Conservation (phyloP, 92 coral and sea anemone genomes). For the Palythoa grandis region DNA sequence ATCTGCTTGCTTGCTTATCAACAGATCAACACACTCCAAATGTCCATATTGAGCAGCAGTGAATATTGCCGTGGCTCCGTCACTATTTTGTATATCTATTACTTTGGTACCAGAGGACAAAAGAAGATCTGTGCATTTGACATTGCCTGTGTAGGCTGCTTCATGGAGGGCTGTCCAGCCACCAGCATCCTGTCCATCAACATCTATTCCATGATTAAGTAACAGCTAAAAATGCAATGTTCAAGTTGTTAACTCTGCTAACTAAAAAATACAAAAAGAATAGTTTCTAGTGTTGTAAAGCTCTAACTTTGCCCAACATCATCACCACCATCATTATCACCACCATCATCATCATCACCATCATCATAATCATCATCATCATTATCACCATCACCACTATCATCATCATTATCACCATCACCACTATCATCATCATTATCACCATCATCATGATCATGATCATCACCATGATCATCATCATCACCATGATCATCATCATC, state of each 20-base stretch:
- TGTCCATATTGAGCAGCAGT: conserved; percentile 80
- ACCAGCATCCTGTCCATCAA: conserved; percentile 75
- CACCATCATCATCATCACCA: too few relatives aligned
- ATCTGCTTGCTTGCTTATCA: conserved; percentile 59
- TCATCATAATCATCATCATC: too few relatives aligned
- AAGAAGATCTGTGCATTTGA: conserved; percentile 44
- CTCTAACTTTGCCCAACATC: too few relatives aligned
- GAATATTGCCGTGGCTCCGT: conserved; percentile 77
- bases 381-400: too few relatives aligned
- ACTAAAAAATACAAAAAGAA: too few relatives aligned
- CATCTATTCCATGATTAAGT: conserved; percentile 42
- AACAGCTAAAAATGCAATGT: conserved; percentile 55
- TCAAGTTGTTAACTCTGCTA: background rate
- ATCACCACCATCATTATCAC: too few relatives aligned
- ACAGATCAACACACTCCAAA: conserved; percentile 52
- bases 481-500: too few relatives aligned
- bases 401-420: too few relatives aligned
- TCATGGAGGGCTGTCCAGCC: conserved; percentile 89
- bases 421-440: too few relatives aligned
- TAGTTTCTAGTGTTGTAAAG: too few relatives aligned
- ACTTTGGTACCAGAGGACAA: conserved; percentile 51
- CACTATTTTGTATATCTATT: conserved; percentile 68
- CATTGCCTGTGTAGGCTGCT: conserved; percentile 73
- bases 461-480: too few relatives aligned
- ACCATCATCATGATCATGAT: too few relatives aligned